A percentile compares a stretch with the other conserved stretches of the same genome.
Conservation (phyloP, 35 echinoderm and acorn worm species). For the Stichopus chloronotus region DNA sequence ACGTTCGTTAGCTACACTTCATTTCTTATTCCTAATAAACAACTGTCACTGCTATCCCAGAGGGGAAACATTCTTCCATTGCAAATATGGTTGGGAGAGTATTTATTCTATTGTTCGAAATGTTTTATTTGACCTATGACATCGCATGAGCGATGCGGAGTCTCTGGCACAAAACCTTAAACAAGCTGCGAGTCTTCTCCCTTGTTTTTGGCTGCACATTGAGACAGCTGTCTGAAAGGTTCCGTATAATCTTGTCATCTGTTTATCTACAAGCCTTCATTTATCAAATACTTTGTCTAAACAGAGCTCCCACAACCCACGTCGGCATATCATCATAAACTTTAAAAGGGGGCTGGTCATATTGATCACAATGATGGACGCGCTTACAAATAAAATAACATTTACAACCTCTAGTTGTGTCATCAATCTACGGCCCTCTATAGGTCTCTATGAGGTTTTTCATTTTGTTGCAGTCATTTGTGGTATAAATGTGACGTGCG, state of each 20-base stretch:
- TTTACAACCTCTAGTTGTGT: not conserved
- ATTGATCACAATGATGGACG: not conserved
- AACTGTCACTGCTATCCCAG: conserved; percentile 40
- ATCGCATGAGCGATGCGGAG: conserved; percentile 5
- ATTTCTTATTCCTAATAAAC: conserved; percentile 54
- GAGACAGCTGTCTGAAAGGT: not conserved
- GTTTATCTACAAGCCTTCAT: conserved; percentile 43
- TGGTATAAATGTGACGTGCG: too few relatives aligned
- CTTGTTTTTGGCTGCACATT: not conserved
- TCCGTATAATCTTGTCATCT: conserved; percentile 14
- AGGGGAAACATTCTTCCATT: conserved; percentile 22
- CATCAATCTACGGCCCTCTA: not conserved
- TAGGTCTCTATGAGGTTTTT: too few relatives aligned
- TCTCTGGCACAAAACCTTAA: not conserved
- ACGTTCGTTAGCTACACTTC: conserved; percentile 39
- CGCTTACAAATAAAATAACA: not conserved
- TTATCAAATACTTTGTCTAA: conserved; percentile 48
- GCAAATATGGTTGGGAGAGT: not conserved
- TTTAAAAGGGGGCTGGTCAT: not conserved
- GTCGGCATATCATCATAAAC: not conserved
- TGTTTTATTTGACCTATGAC: conserved; percentile 27
- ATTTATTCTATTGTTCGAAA: conserved; percentile 16
- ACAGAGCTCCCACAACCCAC: conserved; percentile 22
- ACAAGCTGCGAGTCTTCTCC: not conserved
- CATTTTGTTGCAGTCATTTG: too few relatives aligned